Evolutionary conservation across 2,113 vertebrate species (phyloP).

Genomic region (Sander lucioperca): DNA sequence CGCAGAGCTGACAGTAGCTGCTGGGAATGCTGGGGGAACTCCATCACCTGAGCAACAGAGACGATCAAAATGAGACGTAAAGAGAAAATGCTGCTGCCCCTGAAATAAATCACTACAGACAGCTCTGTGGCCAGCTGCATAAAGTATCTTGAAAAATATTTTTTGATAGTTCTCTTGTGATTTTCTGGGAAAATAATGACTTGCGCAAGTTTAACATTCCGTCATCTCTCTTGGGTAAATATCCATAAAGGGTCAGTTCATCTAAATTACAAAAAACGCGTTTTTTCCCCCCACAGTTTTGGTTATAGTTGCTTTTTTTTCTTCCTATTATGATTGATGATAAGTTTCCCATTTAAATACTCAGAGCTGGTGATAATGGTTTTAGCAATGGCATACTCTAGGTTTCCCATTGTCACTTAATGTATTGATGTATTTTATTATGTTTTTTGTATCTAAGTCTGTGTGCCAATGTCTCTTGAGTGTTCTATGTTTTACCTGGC

Average conservation of each 20-base stretch:
- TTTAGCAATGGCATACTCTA: no score
- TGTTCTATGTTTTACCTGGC: not conserved
- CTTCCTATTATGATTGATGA: not conserved
- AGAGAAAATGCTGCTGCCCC: not conserved
- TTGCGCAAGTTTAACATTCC: not conserved
- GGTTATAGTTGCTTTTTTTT: not conserved
- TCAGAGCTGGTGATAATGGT: no score
- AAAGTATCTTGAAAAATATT: not conserved
- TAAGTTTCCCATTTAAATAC: no score
- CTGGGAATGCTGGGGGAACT: conserved; percentile 94
- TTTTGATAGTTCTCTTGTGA: not conserved
- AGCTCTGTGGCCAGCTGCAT: not conserved
- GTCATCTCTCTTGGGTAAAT: not conserved
- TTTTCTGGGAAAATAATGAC: not conserved
- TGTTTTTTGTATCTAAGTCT: no score
- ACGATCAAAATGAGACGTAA: not conserved
- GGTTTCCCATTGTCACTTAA: no score
- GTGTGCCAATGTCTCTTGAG: no score
- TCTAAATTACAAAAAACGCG: not conserved
- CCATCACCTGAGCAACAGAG: conserved; percentile 82
- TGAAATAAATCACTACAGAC: not conserved
- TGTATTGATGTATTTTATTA: no score
- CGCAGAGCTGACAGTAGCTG: conserved; percentile 90
- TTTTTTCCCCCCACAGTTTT: not conserved
- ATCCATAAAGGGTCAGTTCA: not conserved